Evolutionary conservation across 2,113 vertebrate species (phyloP), one percentile per base, ranked within the genome.

Genomic region (Sander lucioperca): DNA sequence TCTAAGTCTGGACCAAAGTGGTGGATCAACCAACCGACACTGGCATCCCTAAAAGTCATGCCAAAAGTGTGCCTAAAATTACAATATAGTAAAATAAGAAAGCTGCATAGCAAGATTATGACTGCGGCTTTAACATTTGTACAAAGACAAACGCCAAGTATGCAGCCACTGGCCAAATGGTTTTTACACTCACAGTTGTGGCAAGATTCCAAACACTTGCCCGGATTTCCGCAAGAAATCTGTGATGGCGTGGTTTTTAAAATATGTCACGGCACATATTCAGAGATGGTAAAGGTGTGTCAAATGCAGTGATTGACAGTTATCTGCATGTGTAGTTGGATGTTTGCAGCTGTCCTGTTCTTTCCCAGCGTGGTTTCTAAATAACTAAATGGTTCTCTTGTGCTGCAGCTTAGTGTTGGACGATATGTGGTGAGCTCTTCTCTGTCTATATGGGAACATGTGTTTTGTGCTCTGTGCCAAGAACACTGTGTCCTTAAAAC

Each of bases 301-400:
- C 9, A 12, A n/a, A 11, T 15, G 12, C 62, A 57, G 12, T 62
- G n/a, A 13, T 19, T 48, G 45, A 3, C 16, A 56, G 62, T 47
- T 39, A 39, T 83, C 4, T 48, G 54, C 33, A 67, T 64, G 48
- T 82, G 77, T 19, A 27, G 27, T 8, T 27, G 43, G 27, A 25
- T 4, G 11, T 43, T 45, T 59, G 30, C 74, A 82, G 71, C 82
- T 71, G 77, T 66, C 2, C 18, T 43, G 1, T 39, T 63, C 23
- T 45, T 70, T 61, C n/a, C 43, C 59, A 63, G 23, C n/a, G 58
- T 4, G 59, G 43, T 18, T 9, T 86, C 47, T 64, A 45, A 33
- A 69, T 15, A n/a, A 82, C 45, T 88, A 64, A 85, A 83, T 53
- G 69, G 5, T 66, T 79, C 18, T 62, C 25, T 83, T 85, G 76